phyloP scores from a whole-genome alignment of 2,888 invertebrate species.

The Chrysolina haemoptera region DNA sequence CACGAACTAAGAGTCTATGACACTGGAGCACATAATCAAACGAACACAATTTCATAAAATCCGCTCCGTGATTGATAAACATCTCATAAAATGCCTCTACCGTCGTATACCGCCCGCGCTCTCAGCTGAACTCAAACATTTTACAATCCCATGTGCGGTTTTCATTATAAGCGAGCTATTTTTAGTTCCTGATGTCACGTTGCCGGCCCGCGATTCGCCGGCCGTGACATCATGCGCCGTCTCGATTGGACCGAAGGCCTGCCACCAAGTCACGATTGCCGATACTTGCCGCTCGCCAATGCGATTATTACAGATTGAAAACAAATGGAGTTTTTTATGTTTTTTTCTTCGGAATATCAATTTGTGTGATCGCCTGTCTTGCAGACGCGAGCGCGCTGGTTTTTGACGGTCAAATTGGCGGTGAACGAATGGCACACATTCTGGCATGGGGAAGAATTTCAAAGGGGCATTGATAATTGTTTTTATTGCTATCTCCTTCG shows the following conservation, averaged over 20 bases:
- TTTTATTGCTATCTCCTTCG: slow-evolving; percentile 19
- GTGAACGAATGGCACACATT: slow-evolving; percentile 24
- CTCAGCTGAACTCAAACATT: slow-evolving; percentile 67
- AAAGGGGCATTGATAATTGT: slow-evolving; percentile 17
- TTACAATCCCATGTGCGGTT: slow-evolving; percentile 64
- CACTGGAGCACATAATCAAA: slow-evolving; percentile 63
- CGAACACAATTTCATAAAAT: slow-evolving; percentile 61
- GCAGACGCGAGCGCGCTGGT: slow-evolving; percentile 25
- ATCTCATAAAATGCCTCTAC: slow-evolving; percentile 64
- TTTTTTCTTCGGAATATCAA: slow-evolving; percentile 51
- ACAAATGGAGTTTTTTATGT: slow-evolving; percentile 56
- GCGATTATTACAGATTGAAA: slow-evolving; percentile 60
- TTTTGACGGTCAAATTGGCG: slow-evolving; percentile 9
- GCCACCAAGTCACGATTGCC: slow-evolving; percentile 59
- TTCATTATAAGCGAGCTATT: slow-evolving; percentile 66
- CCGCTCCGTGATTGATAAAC: slow-evolving; percentile 65
- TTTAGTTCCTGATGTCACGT: slow-evolving; percentile 67
- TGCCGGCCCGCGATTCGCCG: slow-evolving; percentile 56
- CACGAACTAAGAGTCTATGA: slow-evolving; percentile 60
- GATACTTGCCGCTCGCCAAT: slow-evolving; percentile 61
- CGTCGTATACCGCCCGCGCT: slow-evolving; percentile 62
- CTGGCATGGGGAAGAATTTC: slow-evolving; percentile 11
- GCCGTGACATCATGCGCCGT: slow-evolving; percentile 60
- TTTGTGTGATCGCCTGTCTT: slow-evolving; percentile 33
- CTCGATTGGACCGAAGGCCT: slow-evolving; percentile 60